Evolutionary conservation across 2,888 invertebrate species (phyloP).

Genomic region (Drosophila prostipennis): DNA sequence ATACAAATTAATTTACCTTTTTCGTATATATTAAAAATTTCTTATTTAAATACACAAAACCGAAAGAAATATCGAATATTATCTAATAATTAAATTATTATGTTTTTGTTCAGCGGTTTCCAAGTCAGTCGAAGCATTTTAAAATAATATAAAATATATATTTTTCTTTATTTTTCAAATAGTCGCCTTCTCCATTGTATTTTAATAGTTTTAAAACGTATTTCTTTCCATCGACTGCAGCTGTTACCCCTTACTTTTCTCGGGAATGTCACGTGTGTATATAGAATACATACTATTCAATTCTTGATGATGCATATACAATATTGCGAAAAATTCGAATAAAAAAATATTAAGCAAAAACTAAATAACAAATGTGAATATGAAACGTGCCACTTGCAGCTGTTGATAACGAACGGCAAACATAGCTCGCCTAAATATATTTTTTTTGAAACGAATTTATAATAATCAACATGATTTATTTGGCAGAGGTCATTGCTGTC

Average conservation of each 20-base stretch:
- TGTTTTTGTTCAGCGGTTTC: no score
- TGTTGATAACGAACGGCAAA: constrained; percentile 61
- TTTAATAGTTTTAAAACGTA: constrained; percentile 23
- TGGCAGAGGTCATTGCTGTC: constrained; percentile 66
- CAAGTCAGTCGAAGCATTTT: neutral
- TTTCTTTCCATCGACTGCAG: constrained; percentile 54
- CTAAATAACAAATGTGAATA: constrained; percentile 33
- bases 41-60: no score
- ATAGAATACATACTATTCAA: constrained; percentile 26
- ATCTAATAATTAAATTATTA: neutral
- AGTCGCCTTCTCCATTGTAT: neutral
- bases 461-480: constrained; percentile 78
- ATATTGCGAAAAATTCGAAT: constrained; percentile 41
- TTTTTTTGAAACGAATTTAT: constrained; percentile 52
- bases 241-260: constrained; percentile 59
- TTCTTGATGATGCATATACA: constrained; percentile 67
- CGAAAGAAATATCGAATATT: neutral
- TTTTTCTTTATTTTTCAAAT: neutral
- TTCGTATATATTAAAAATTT: no score
- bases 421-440: constrained; percentile 53
- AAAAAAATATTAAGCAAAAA: constrained; percentile 38
- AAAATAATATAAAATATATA: neutral
- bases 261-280: constrained; percentile 48
- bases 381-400: constrained; percentile 56
- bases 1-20: no score